Base-by-base conservation (phyloP, 2,113 vertebrate genomes). In the Alligator sinensis region DNA sequence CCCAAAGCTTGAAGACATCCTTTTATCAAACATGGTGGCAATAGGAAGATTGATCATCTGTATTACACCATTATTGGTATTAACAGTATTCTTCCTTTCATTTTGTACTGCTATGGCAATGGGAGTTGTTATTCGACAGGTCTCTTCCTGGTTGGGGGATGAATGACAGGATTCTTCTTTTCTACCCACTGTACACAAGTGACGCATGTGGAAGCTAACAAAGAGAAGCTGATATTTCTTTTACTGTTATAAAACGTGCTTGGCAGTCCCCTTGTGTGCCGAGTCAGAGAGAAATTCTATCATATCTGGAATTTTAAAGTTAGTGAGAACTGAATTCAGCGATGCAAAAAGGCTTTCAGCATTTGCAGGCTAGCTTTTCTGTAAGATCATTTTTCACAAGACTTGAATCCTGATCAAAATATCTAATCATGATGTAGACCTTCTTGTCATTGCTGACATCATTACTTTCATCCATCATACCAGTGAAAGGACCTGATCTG, bases 331-430 rank as follows among this genome's bases (percentile, higher is more conserved):
- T 94, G 16, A 83, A 90, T 96, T 94, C 86, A 82, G 3, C 5
- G 2, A 94, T 91, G 63, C 30, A 80, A 30, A 89, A 93, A 88
- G 7, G 14, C 54, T 95, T 94, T 96, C 55, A 84, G 15, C n/a
- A 22, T 87, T 90, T 95, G 18, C 15, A 88, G 89, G 70, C 27
- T 82, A 79, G 21, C 47, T 89, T 94, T 95, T 55, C 81, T 55
- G 68, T 80, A 85, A 94, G n/a, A n/a, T 81, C 0, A 1, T 84
- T 96, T 94, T 80, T 84, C 47, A 15, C 27, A 80, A 86, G 11
- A 86, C 74, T 90, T 86, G 75, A 95, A 81, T 96, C 63, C 77
- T 90, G 89, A 74, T 93, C 59, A 91, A 84, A 97, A 90, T 78
- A 83, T 18, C n/a, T 92, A 72, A 81, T 82, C 58, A 60, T 75